phyloP scores from a whole-genome alignment of 2,888 invertebrate species.

The Oscheius sp. region DNA sequence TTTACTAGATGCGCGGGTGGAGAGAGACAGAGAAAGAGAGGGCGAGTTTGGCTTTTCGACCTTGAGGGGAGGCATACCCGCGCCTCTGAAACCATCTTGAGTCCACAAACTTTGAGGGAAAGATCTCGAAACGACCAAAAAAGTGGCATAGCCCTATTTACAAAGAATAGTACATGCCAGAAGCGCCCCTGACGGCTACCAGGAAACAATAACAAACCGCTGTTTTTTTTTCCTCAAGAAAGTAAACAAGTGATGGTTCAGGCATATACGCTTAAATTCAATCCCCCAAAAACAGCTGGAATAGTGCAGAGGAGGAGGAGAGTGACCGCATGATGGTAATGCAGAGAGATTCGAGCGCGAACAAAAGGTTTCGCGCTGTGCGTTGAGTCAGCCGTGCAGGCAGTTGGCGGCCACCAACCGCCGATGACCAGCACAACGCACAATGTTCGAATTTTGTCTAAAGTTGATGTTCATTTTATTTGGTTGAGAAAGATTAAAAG shows the following conservation, averaged over 20 bases:
- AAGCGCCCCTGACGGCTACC: too few species aligned
- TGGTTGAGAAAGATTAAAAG: neutral
- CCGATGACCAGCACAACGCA: slow-evolving; percentile 28
- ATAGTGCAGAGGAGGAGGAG: neutral
- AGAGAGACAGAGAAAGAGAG: neutral
- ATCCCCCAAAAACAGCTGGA: too few species aligned
- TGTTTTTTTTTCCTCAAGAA: too few species aligned
- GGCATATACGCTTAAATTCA: too few species aligned
- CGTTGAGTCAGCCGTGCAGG: slow-evolving; percentile 34
- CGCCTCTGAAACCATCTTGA: neutral
- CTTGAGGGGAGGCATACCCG: slow-evolving; percentile 22
- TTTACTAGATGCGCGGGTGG: slow-evolving; percentile 29
- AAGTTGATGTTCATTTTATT: neutral
- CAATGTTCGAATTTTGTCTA: neutral
- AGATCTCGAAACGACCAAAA: too few species aligned
- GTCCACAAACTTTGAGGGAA: slow-evolving; percentile 1
- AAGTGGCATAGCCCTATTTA: too few species aligned
- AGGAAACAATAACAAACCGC: too few species aligned
- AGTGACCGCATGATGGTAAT: slow-evolving; percentile 32
- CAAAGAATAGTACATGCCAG: too few species aligned
- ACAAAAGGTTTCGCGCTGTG: slow-evolving; percentile 37
- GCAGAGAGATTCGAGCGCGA: slow-evolving; percentile 23
- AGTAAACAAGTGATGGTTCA: too few species aligned
- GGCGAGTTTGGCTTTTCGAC: slow-evolving; percentile 27
- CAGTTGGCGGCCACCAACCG: slow-evolving; percentile 26